Evolutionary conservation across 2,888 invertebrate species (phyloP).

Genomic region (Epinotia demarniana): DNA sequence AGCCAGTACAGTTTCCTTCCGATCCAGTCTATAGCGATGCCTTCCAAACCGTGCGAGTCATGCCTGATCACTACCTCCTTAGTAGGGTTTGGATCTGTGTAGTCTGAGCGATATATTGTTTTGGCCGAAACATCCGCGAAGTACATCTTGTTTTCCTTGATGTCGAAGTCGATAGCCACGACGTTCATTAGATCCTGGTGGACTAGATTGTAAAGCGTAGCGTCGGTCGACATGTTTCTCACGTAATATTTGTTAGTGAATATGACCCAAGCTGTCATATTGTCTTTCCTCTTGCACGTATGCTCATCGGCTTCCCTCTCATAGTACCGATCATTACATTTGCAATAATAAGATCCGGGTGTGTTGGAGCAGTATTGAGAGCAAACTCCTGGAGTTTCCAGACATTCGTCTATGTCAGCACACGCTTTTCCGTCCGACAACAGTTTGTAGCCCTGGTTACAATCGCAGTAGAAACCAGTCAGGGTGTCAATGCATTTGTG

Average conservation of each 20-base stretch:
- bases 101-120: constrained; percentile 93
- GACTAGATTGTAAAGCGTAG: constrained; percentile 91
- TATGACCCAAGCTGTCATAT: constrained; percentile 92
- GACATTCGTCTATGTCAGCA: constrained; percentile 95
- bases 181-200: constrained; percentile 98
- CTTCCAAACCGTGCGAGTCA: constrained; percentile 98
- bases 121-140: constrained; percentile 98
- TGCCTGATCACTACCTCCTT: constrained; percentile 95
- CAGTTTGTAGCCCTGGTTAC: constrained; percentile 96
- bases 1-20: constrained; percentile 98
- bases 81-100: constrained; percentile 84
- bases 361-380: constrained; percentile 98
- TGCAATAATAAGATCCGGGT: constrained; percentile 97
- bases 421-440: constrained; percentile 96
- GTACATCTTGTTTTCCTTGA: constrained; percentile 93
- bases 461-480: constrained; percentile 97
- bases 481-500: constrained; percentile 97
- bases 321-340: constrained; percentile 96
- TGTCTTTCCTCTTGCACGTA: constrained; percentile 95
- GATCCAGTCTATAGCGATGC: constrained; percentile 98
- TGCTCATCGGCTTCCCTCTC: constrained; percentile 94
- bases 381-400: constrained; percentile 94
- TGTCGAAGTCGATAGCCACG: constrained; percentile 97
- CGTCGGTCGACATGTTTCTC: constrained; percentile 97
- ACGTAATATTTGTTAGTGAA: constrained; percentile 99